phyloP scores from a whole-genome alignment of 2,113 vertebrate species.

The Coregonus clupeaformis region DNA sequence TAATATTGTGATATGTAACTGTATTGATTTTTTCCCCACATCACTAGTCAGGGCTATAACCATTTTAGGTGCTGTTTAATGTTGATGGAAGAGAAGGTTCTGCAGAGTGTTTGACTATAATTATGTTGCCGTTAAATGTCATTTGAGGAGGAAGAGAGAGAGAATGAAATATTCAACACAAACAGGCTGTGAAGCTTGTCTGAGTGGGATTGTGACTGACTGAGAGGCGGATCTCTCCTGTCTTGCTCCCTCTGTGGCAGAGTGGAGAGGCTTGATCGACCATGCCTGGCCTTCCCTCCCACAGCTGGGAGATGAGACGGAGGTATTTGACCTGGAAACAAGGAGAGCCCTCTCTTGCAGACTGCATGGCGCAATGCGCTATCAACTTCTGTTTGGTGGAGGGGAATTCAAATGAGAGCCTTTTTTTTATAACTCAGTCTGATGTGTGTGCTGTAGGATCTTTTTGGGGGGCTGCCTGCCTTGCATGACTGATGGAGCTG shows the following conservation, averaged over 20 bases:
- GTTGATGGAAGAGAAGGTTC: neutral
- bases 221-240: neutral
- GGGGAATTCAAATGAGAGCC: too few species aligned
- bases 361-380: too few species aligned
- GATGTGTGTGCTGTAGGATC: constrained; percentile 41
- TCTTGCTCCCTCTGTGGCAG: neutral
- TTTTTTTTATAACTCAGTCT: neutral
- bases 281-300: neutral
- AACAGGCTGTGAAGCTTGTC: constrained; percentile 14
- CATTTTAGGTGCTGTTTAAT: too few species aligned
- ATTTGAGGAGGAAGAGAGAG: constrained; percentile 7
- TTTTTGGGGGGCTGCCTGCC: constrained; percentile 41
- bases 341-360: too few species aligned
- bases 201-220: neutral
- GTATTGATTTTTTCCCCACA: too few species aligned
- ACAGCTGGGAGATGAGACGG: neutral
- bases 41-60: too few species aligned
- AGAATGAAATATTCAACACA: constrained; percentile 32
- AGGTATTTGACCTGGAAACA: too few species aligned
- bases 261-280: neutral
- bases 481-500: constrained; percentile 52
- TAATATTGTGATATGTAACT: too few species aligned
- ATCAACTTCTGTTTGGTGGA: too few species aligned
- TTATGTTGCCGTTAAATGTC: constrained; percentile 10
- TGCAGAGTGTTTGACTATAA: neutral